These are phyloP conservation scores for Heliothis subflexa DNA, from an alignment of 1,140 invertebrate genomes.

Conservation along the genomic window DNA sequence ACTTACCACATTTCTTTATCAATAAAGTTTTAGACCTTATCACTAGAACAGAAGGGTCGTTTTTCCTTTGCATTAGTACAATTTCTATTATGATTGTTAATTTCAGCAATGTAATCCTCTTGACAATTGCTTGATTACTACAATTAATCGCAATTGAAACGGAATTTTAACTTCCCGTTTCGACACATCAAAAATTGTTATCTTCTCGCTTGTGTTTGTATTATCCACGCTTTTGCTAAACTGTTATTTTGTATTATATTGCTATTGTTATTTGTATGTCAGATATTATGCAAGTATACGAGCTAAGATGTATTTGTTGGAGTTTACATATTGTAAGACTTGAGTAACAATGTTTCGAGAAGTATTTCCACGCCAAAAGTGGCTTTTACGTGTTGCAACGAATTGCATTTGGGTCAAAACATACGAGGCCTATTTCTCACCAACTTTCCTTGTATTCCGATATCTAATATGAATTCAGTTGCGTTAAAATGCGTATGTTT, in stretches of 20 bases:
- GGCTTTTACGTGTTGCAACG: constrained; percentile 13
- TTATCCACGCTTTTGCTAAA: not conserved
- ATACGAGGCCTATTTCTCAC: constrained; percentile 14
- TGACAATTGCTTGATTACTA: constrained; percentile 82
- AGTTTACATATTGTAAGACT: not conserved
- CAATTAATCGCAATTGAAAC: constrained; percentile 83
- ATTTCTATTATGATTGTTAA: constrained; percentile 65
- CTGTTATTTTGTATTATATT: too few relatives aligned
- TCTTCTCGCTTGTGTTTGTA: not conserved
- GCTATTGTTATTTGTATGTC: not conserved
- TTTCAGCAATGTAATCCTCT: constrained; percentile 75
- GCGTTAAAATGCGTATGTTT: constrained; percentile 34
- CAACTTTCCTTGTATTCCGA: constrained; percentile 35
- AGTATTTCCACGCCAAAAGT: not conserved
- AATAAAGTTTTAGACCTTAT: constrained; percentile 53
- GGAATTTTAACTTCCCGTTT: constrained; percentile 79
- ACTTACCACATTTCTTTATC: constrained; percentile 43
- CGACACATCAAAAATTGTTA: constrained; percentile 30
- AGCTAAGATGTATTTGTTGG: not conserved
- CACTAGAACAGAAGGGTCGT: constrained; percentile 49
- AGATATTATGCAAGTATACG: not conserved
- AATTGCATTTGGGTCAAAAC: constrained; percentile 18
- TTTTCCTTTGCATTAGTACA: constrained; percentile 40
- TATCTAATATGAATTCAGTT: constrained; percentile 19
- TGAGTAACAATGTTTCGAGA: not conserved